Evolutionary conservation across 1,140 invertebrate genomes (phyloP).

Genomic region (Leptinotarsa defecta): DNA sequence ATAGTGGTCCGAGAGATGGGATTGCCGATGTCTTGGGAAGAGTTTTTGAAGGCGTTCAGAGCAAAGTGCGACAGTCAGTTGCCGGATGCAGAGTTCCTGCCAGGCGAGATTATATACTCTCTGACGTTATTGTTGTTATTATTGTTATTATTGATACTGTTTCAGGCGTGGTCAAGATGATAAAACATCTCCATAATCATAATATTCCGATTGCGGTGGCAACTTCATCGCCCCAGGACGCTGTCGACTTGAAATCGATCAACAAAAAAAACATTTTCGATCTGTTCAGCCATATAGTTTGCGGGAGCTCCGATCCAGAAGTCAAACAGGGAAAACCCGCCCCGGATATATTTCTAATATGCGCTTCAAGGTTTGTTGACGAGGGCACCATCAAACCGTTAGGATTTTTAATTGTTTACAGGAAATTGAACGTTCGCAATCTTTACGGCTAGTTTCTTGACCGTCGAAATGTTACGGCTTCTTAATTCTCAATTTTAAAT

Average conservation of each 20-base stretch:
- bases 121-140: background rate
- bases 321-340: slow-evolving; percentile 89
- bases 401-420: background rate
- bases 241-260: slow-evolving; percentile 77
- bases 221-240: slow-evolving; percentile 80
- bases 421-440: slow-evolving; percentile 73
- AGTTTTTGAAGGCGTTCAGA: background rate
- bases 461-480: slow-evolving; percentile 57
- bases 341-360: slow-evolving; percentile 90
- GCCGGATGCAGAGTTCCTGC: slow-evolving; percentile 19
- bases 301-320: slow-evolving; percentile 84
- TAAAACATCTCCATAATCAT: slow-evolving; percentile 77
- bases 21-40: background rate
- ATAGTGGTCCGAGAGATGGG: slow-evolving; percentile 27
- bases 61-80: background rate
- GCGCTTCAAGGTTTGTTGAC: slow-evolving; percentile 77
- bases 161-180: slow-evolving; percentile 76
- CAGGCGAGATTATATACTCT: slow-evolving; percentile 29
- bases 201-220: slow-evolving; percentile 85
- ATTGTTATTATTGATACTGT: background rate
- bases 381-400: slow-evolving; percentile 64
- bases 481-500: too few relatives aligned
- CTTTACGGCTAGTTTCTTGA: slow-evolving; percentile 74
- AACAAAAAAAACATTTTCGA: slow-evolving; percentile 74
- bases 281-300: slow-evolving; percentile 83